These are phyloP conservation scores for Agapornis roseicollis DNA, from an alignment of 2,113 vertebrate species.

Conservation along the genomic window DNA sequence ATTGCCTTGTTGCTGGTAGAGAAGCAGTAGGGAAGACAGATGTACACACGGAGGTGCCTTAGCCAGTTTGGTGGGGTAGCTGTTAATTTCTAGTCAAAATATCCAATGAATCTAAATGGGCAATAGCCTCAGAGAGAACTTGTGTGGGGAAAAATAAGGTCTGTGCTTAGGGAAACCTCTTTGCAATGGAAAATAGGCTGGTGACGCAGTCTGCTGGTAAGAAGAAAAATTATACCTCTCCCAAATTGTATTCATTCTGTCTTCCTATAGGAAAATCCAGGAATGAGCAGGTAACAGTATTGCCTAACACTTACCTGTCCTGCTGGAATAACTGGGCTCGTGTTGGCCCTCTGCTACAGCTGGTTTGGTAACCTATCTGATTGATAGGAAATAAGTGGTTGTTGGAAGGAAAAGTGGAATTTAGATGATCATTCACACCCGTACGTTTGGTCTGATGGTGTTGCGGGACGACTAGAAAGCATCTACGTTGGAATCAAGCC, in stretches of 20 bases:
- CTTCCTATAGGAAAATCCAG: slow-evolving; percentile 23
- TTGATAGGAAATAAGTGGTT: neutral
- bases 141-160: neutral
- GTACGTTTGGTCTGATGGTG: neutral
- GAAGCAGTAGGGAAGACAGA: neutral
- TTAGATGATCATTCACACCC: neutral
- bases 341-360: neutral
- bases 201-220: neutral
- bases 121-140: neutral
- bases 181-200: slow-evolving; percentile 46
- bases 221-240: neutral
- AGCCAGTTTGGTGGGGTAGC: neutral
- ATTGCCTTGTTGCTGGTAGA: neutral
- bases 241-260: neutral
- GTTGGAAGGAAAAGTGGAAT: neutral
- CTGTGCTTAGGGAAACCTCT: neutral
- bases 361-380: neutral
- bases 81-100: neutral
- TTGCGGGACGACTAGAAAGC: neutral
- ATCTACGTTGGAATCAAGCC: neutral
- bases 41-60: neutral
- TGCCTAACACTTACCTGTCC: neutral
- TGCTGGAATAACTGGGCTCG: slow-evolving; percentile 15
- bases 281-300: neutral
- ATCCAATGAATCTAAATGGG: neutral